Percentiles rank a stretch among this genome's conserved stretches.
phyloP scores from a whole-genome alignment of 2,113 vertebrate species.

The Centropus bengalensis region DNA sequence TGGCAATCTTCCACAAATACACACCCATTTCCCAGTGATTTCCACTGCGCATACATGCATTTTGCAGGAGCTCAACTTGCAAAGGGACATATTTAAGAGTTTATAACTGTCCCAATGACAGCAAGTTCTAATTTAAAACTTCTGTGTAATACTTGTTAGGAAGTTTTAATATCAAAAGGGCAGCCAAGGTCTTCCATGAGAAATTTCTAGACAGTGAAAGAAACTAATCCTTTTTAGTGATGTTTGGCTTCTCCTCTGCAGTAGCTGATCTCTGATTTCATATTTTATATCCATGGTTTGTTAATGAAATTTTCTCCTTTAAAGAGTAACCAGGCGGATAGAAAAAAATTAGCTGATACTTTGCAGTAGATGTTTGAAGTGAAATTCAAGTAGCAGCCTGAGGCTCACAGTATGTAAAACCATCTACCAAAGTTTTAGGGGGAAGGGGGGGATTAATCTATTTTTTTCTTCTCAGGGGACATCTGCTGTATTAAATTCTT shows the following conservation, averaged over 20 bases:
- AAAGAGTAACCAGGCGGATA: constrained; percentile 67
- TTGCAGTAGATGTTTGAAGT: constrained; percentile 58
- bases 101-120: constrained; percentile 81
- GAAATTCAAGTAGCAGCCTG: constrained; percentile 64
- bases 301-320: constrained; percentile 76
- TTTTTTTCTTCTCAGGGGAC: constrained; percentile 56
- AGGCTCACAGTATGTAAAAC: constrained; percentile 68
- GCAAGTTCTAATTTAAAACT: constrained; percentile 82
- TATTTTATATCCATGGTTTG: constrained; percentile 76
- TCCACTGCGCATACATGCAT: constrained; percentile 21
- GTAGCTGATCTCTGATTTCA: constrained; percentile 76
- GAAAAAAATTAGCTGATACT: constrained; percentile 46
- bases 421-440: constrained; percentile 38
- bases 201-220: constrained; percentile 82
- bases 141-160: constrained; percentile 82
- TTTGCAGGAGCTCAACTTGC: constrained; percentile 70
- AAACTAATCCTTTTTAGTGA: constrained; percentile 79
- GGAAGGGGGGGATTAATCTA: not conserved
- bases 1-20: constrained; percentile 57
- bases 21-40: constrained; percentile 63
- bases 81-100: constrained; percentile 77
- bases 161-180: constrained; percentile 84
- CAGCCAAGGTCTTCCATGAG: constrained; percentile 83
- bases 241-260: constrained; percentile 75
- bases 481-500: constrained; percentile 50